Percentiles rank a stretch among this genome's conserved stretches.
Conservation (phyloP, 2,888 invertebrate genomes). For the Cenopis cana region DNA sequence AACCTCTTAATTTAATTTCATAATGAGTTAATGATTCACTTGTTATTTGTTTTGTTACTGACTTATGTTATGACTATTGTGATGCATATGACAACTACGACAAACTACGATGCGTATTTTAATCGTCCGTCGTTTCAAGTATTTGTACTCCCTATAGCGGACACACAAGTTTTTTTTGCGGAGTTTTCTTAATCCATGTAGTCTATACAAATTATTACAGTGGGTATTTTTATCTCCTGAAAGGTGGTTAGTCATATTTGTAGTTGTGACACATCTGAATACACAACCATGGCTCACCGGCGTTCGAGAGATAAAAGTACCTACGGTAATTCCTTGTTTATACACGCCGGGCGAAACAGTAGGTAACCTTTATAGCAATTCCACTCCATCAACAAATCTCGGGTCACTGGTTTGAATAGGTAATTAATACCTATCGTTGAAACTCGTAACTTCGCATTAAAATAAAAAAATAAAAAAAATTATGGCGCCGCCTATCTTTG, state of each 20-base stretch:
- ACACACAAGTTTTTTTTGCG: not conserved
- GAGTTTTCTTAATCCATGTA: not conserved
- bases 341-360: not conserved
- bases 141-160: not conserved
- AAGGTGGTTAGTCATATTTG: too few relatives aligned
- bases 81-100: too few relatives aligned
- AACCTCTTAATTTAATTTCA: not conserved
- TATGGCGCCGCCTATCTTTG: too few relatives aligned
- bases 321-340: slow-evolving; percentile 19
- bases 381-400: not conserved
- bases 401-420: slow-evolving; percentile 1
- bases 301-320: too few relatives aligned
- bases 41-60: slow-evolving; percentile 5
- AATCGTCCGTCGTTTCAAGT: not conserved
- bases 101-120: slow-evolving; percentile 7
- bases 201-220: not conserved
- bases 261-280: too few relatives aligned
- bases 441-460: too few relatives aligned
- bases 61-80: not conserved
- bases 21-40: slow-evolving; percentile 18
- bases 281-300: too few relatives aligned
- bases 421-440: not conserved
- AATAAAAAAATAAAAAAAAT: too few relatives aligned
- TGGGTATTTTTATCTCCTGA: too few relatives aligned
- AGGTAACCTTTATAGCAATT: slow-evolving; percentile 5